phyloP scores from a whole-genome alignment of 35 echinoderm and acorn worm species.

The Holothuria glaberrima region DNA sequence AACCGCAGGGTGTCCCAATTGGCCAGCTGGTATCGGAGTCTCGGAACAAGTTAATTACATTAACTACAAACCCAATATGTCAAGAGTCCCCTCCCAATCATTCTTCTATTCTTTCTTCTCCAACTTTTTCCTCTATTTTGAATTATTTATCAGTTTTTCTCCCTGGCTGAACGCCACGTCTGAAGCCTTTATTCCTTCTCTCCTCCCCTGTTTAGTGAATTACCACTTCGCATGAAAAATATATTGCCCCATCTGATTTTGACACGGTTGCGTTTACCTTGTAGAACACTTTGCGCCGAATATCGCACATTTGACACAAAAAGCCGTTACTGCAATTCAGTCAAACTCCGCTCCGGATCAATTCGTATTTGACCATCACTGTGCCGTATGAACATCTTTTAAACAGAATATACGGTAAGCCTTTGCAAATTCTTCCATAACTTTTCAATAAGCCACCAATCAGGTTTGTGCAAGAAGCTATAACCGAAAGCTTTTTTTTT shows the following conservation, averaged over 20 bases:
- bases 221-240: too few species aligned
- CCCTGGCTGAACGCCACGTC: too few species aligned
- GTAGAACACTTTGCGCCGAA: constrained; percentile 18
- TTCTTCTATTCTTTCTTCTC: not conserved
- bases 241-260: constrained; percentile 8
- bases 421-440: too few species aligned
- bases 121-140: not conserved
- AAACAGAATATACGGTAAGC: too few species aligned
- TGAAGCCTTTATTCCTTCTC: too few species aligned
- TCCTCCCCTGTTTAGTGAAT: too few species aligned
- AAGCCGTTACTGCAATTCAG: constrained; percentile 10
- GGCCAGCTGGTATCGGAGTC: constrained; percentile 8
- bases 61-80: constrained; percentile 35
- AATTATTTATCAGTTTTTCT: constrained; percentile 44
- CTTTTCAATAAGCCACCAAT: too few species aligned
- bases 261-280: constrained; percentile 10
- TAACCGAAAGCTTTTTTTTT: too few species aligned
- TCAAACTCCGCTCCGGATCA: not conserved
- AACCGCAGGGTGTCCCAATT: constrained; percentile 17
- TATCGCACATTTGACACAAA: constrained; percentile 3
- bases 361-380: too few species aligned
- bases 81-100: not conserved
- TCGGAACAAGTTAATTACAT: constrained; percentile 19
- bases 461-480: too few species aligned
- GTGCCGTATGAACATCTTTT: too few species aligned